Evolutionary conservation across 1,140 invertebrate genomes (phyloP).

Genomic region (Phymastichus coffea): DNA sequence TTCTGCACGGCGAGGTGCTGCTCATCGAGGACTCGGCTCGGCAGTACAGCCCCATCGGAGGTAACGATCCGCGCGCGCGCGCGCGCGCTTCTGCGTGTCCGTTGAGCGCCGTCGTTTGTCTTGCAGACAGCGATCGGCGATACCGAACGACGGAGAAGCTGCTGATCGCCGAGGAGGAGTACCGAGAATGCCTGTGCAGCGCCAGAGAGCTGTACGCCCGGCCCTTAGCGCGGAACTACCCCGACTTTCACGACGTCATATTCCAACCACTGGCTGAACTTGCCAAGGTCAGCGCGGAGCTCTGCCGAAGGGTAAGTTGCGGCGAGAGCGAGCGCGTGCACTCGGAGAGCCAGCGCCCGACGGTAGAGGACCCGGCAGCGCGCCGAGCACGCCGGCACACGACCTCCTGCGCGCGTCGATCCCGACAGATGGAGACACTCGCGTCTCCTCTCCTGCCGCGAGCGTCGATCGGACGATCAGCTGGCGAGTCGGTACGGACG

Average conservation of each 20-base stretch:
- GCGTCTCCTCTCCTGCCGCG: too few species aligned
- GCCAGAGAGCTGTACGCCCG: conserved; percentile 57
- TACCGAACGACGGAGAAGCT: conserved; percentile 56
- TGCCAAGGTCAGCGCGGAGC: conserved; percentile 51
- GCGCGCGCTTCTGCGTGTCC: background rate
- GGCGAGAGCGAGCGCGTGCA: too few species aligned
- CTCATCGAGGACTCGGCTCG: conserved; percentile 61
- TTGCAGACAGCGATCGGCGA: conserved; percentile 51
- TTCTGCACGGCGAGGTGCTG: conserved; percentile 64
- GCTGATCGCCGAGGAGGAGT: conserved; percentile 56
- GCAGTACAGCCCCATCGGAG: conserved; percentile 54
- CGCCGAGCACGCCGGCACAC: background rate
- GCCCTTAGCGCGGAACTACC: conserved; percentile 54
- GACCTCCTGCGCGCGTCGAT: background rate
- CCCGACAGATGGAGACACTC: conserved; percentile 5
- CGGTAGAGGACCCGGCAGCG: background rate
- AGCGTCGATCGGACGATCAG: too few species aligned
- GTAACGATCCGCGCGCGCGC: conserved; percentile 46
- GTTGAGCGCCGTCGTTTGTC: too few species aligned
- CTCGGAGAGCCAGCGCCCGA: conserved; percentile 6
- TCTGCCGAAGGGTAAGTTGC: conserved; percentile 54
- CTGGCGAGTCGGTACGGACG: too few species aligned
- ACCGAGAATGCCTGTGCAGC: conserved; percentile 52
- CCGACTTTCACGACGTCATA: conserved; percentile 55
- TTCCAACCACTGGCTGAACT: conserved; percentile 58